Percentiles rank a stretch among this genome's conserved stretches.
These are phyloP conservation scores for Drosophila lini DNA, from an alignment of 1,140 invertebrate species.

Conservation along the genomic window DNA sequence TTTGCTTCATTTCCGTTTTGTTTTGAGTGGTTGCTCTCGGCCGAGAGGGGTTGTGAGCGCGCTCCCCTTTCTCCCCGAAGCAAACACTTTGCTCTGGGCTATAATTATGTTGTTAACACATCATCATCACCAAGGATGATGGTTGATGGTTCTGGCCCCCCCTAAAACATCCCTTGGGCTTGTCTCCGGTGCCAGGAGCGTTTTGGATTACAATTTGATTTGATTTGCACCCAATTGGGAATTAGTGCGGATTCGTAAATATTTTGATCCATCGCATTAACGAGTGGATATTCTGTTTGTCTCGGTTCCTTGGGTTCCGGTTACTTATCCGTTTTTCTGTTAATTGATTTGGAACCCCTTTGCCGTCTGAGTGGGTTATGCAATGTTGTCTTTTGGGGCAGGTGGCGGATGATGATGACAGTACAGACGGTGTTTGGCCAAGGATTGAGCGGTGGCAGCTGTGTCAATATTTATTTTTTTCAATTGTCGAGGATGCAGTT, in stretches of 20 bases:
- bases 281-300: constrained; percentile 46
- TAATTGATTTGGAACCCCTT: constrained; percentile 70
- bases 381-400: constrained; percentile 10
- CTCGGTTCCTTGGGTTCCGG: constrained; percentile 35
- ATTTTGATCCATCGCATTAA: constrained; percentile 73
- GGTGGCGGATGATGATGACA: constrained; percentile 20
- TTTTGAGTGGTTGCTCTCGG: constrained; percentile 69
- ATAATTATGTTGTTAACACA: constrained; percentile 84
- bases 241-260: constrained; percentile 78
- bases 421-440: constrained; percentile 19
- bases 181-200: constrained; percentile 58
- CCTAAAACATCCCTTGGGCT: constrained; percentile 13
- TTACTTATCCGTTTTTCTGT: constrained; percentile 53
- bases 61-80: constrained; percentile 34
- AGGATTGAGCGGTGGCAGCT: constrained; percentile 26
- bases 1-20: constrained; percentile 77
- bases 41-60: constrained; percentile 65
- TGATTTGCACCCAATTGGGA: constrained; percentile 81
- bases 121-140: constrained; percentile 64
- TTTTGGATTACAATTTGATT: constrained; percentile 83
- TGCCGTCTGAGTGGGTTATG: constrained; percentile 35
- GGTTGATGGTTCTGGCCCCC: constrained; percentile 27
- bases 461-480: constrained; percentile 18
- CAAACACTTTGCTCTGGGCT: constrained; percentile 73
- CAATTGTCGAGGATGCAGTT: constrained; percentile 1